Evolutionary conservation across 2,888 invertebrate species (phyloP), one percentile per base, ranked within the genome.

Genomic region (Fragum fragum): DNA sequence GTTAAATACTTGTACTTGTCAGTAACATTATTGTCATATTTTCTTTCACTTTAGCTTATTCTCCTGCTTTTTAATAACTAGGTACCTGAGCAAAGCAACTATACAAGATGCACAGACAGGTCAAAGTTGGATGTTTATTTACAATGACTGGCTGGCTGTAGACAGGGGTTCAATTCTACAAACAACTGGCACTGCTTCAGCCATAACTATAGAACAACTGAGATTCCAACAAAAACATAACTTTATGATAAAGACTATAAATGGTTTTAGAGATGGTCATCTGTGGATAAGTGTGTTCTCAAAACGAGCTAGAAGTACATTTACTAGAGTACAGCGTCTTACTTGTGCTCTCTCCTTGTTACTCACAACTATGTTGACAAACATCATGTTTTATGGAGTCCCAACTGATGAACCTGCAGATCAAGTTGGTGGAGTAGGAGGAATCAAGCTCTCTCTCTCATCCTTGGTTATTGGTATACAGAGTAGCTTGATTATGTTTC

Each of bases 261-360:
- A 85, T n/a, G 89, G 90, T 42, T 81, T 93, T 3, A 83, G 92
- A 9, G 90, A 93, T 61, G 86, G 91, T 7, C 93, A 94, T 83
- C 76, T 94, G 16, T 94, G 93, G 94, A 71, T 93, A 21, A 93
- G 94, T 76, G 90, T 94, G 42, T 88, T 94, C 39, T 88, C 89
- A 1, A 92, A 91, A 52, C 91, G 93, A 3, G 88, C 91, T 16
- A 74, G 81, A 14, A 92, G 90, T 57, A 72, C 82, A 1, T 94
- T 94, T 77, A 93, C 92, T 0, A 83, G 94, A 9, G 90, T 88
- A 26, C 93, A 94, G 81, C 83, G 94, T 1, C 79, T 94, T 16
- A 89, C 92, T 0, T 93, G 93, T 76, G 92, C 91, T 0, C 84
- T 93, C 66, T 90, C 89, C 26, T 79, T 94, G 9, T 83, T 94